These are phyloP conservation scores for Saguinus imperator DNA, from an alignment of 2,113 vertebrate genomes.

Conservation along the genomic window DNA sequence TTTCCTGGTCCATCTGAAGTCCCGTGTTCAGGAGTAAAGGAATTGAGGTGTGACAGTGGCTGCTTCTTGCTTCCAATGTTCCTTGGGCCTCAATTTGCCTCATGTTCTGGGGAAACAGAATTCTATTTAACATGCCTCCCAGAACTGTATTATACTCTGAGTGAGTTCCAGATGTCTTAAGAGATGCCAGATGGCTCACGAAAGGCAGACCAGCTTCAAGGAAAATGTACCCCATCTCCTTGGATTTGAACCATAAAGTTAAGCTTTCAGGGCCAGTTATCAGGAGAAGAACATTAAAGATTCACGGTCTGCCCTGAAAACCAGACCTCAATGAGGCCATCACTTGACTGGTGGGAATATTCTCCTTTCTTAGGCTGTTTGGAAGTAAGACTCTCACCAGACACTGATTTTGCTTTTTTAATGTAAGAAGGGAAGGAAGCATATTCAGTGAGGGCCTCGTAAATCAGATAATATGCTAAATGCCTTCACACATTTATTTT, in stretches of 20 bases:
- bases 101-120: conserved; percentile 39
- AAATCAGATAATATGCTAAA: background rate
- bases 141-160: conserved; percentile 59
- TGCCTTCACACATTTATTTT: conserved; percentile 18
- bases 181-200: conserved; percentile 68
- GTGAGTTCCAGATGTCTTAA: conserved; percentile 74
- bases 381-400: background rate
- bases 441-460: background rate
- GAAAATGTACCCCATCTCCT: conserved; percentile 58
- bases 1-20: background rate
- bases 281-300: background rate
- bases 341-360: background rate
- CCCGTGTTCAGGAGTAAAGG: background rate
- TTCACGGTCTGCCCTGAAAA: background rate
- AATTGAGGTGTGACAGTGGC: background rate
- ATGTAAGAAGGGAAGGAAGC: background rate
- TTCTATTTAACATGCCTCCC: conserved; percentile 62
- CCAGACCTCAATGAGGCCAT: background rate
- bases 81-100: conserved; percentile 51
- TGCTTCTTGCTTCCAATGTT: conserved; percentile 20
- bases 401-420: background rate
- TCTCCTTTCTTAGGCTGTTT: background rate
- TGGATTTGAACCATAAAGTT: conserved; percentile 52
- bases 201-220: conserved; percentile 67
- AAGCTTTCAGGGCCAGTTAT: conserved; percentile 22